Percentiles rank a stretch among this genome's conserved stretches.
Conservation (phyloP, 2,888 invertebrate genomes). For the Gnatocerus cornutus region DNA sequence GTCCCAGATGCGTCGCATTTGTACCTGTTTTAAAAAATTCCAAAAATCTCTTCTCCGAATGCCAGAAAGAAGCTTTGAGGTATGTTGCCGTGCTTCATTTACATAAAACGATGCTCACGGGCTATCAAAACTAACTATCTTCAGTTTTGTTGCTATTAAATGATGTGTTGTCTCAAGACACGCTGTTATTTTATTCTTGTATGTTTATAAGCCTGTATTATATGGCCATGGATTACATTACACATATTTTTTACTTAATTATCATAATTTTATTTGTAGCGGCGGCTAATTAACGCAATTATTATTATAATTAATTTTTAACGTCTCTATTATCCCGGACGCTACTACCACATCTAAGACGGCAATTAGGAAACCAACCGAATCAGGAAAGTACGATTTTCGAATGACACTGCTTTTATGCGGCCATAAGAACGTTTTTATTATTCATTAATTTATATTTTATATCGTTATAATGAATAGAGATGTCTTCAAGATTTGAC, state of each 20-base stretch:
- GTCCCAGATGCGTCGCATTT: slow-evolving; percentile 62
- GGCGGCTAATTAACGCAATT: slow-evolving; percentile 52
- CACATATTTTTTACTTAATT: slow-evolving; percentile 54
- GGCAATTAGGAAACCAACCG: slow-evolving; percentile 5
- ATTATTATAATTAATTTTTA: slow-evolving; percentile 54
- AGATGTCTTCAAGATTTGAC: slow-evolving; percentile 52
- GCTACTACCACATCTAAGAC: slow-evolving; percentile 9
- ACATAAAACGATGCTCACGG: slow-evolving; percentile 58
- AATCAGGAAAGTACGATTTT: not conserved
- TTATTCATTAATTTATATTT: slow-evolving; percentile 54
- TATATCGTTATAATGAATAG: slow-evolving; percentile 53
- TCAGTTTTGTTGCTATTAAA: slow-evolving; percentile 59
- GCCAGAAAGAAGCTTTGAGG: slow-evolving; percentile 61
- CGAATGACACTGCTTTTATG: not conserved
- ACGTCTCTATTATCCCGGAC: slow-evolving; percentile 50
- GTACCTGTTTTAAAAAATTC: slow-evolving; percentile 67
- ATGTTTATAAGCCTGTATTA: slow-evolving; percentile 50
- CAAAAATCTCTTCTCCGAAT: slow-evolving; percentile 67
- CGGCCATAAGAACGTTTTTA: slow-evolving; percentile 47
- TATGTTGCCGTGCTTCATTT: slow-evolving; percentile 55
- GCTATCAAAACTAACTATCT: slow-evolving; percentile 61
- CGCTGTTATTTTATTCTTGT: slow-evolving; percentile 54
- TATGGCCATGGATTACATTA: slow-evolving; percentile 52
- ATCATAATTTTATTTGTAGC: slow-evolving; percentile 52
- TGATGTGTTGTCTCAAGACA: slow-evolving; percentile 58